Base-by-base conservation (phyloP, 2,797 vertebrate species). In the Rousettus madagascariensis region DNA sequence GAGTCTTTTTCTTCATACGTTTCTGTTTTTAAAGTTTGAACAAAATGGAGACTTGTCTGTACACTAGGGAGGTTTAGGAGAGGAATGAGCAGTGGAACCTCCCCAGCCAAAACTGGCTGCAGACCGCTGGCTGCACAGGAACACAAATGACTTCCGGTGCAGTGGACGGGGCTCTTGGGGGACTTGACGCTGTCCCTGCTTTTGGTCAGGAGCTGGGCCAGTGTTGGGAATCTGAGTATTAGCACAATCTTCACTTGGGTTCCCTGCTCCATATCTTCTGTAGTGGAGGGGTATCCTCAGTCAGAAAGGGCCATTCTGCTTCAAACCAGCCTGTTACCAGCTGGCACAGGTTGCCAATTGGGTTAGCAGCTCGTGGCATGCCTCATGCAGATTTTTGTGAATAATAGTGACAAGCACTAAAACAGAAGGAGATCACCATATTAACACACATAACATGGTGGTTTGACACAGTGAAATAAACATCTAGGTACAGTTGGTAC, bases 11-110 rank as follows among this genome's bases (percentile, higher is more conserved):
- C 94, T 96, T 91, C 9, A 6, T 91, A 86, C 16, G 0, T 93
- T 95, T 97, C 93, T 96, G 93, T 95, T 96, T 95, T 95, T 87
- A 84, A 96, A 93, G 93, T 91, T 90, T 85, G 90, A 93, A 53
- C 82, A 68, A 96, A 94, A 96, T 86, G 94, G 93, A 97, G 86
- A 94, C 79, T 97, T 97, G 95, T 93, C 95, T 16, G 65, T 28
- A n/a, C 61, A 94, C 87, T 96, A 97, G 93, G 89, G 95, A 95
- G 95, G 38, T 92, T 96, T 95, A 86, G 89, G 83, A 97, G 94
- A 96, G 95, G 95, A 97, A 96, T 74, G 94, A 95, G 97, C 88
- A 36, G 38, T 20, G 83, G 86, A 87, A 87, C 93, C 93, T 96
- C 95, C 94, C 69, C 83, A 82, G 94, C 79, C 71, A 53, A 96